Evolutionary conservation across 2,113 vertebrate genomes (phyloP), one percentile per base, ranked within the genome.

Genomic region (Pachypanchax playfairii): DNA sequence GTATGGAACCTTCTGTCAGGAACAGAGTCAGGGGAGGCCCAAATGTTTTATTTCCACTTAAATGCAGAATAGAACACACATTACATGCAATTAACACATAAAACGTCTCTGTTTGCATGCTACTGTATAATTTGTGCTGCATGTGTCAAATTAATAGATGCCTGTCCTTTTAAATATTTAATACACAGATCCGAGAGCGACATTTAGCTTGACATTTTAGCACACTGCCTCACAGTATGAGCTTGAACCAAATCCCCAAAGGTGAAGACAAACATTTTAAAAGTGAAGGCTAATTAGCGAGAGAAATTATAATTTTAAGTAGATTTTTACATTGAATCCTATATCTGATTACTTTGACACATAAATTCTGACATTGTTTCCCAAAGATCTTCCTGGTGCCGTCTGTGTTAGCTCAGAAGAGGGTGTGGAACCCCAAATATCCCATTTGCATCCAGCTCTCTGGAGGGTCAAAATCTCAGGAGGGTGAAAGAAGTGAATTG

Each of bases 351-450:
- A 9, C 50, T 65, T 44, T 41, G 48, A 33, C 24, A 55, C 51
- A 57, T 60, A 56, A 79, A 59, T 25, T 21, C 58, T 1, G 38
- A 54, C 74, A 18, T 65, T 4, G 43, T 77, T 77, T 63, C 15
- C 36, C 63, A 33, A 84, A 96, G 95, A 90, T 96, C 3, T 94
- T 92, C 74, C 90, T 96, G 51, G 87, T 92, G 56, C 95, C 94
- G 1, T 60, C 87, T 17, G 80, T 76, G 52, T 75, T 96, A 87
- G 95, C 95, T 21, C 89, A 89, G 44, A 96, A 96, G 80, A 80
- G 95, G 75, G 64, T 88, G 1, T 96, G 95, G 95, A 96, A 95
- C 83, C 93, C 92, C 70, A 96, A 96, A 68, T 96, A 96, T 59
- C 95, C 95, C 66, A 94, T 96, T 86, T 95, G 94, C 59, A 54